Evolutionary conservation across 2,888 invertebrate genomes (phyloP).

Genomic region (Harmothoe impar): DNA sequence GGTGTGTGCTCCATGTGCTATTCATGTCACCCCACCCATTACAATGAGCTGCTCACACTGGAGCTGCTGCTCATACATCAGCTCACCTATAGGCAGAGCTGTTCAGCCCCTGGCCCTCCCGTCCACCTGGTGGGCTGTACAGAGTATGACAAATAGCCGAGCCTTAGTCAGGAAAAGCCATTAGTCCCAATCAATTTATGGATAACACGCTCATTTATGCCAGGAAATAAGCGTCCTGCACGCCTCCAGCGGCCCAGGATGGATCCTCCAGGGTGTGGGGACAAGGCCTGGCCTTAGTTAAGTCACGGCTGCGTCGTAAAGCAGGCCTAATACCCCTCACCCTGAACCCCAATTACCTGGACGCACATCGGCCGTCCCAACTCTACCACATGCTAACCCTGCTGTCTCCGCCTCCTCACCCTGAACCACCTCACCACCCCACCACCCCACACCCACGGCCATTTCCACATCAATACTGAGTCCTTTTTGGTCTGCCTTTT

Average conservation of each 20-base stretch:
- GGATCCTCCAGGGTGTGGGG: background rate
- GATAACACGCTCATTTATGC: constrained; percentile 23
- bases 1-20: no score
- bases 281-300: background rate
- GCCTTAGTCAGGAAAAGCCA: background rate
- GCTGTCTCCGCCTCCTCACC: background rate
- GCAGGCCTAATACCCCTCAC: constrained; percentile 1
- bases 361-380: background rate
- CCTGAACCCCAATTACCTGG: constrained; percentile 13
- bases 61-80: no score
- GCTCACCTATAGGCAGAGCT: no score
- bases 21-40: no score
- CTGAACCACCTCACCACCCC: background rate
- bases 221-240: constrained; percentile 13
- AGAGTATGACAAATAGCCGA: background rate
- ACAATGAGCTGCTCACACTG: no score
- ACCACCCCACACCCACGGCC: background rate
- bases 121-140: no score
- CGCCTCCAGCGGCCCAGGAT: background rate
- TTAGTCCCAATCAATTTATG: constrained; percentile 8
- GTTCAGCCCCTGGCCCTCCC: no score
- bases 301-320: constrained; percentile 2
- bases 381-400: background rate
- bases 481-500: background rate
- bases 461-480: background rate